A percentile compares a stretch with the other conserved stretches of the same genome.
Conservation (phyloP, 2,888 invertebrate genomes). For the Scaptodrosophila latifasciaeformis region DNA sequence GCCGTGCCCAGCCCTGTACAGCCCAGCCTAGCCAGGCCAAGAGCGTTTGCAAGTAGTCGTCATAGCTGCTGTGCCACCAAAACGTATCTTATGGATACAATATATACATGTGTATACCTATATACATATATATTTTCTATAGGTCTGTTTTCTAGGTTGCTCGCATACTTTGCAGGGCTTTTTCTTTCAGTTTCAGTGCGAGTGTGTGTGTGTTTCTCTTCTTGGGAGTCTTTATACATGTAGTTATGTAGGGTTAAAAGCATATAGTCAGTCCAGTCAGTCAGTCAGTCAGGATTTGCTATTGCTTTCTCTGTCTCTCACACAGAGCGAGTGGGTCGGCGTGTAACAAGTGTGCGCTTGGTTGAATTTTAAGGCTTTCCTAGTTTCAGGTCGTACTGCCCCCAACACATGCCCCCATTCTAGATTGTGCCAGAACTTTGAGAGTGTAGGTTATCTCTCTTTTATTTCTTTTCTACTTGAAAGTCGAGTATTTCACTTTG, state of each 20-base stretch:
- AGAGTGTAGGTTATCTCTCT: slow-evolving; percentile 4
- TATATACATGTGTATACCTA: too few species aligned
- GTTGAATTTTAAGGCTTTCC: slow-evolving; percentile 33
- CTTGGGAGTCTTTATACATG: neutral
- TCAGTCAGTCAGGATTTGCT: neutral
- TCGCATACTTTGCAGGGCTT: too few species aligned
- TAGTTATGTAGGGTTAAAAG: slow-evolving; percentile 3
- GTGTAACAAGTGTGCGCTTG: slow-evolving; percentile 45
- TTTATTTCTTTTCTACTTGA: slow-evolving; percentile 22
- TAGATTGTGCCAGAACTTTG: neutral
- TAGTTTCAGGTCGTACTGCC: neutral
- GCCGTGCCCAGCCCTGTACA: neutral
- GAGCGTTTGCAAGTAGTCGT: neutral
- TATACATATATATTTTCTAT: too few species aligned
- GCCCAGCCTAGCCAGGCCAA: neutral
- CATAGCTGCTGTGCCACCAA: neutral
- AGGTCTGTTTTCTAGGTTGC: too few species aligned
- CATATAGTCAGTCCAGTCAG: neutral
- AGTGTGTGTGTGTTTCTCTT: neutral
- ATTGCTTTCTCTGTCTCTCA: neutral
- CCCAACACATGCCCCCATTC: neutral
- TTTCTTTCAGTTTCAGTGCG: too few species aligned
- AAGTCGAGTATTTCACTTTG: slow-evolving; percentile 39
- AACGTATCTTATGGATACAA: neutral
- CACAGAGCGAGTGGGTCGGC: slow-evolving; percentile 1